Percentiles rank a stretch among this genome's conserved stretches.
phyloP scores from a whole-genome alignment of 2,797 vertebrate species.

The Poeciliopsis presidionis region DNA sequence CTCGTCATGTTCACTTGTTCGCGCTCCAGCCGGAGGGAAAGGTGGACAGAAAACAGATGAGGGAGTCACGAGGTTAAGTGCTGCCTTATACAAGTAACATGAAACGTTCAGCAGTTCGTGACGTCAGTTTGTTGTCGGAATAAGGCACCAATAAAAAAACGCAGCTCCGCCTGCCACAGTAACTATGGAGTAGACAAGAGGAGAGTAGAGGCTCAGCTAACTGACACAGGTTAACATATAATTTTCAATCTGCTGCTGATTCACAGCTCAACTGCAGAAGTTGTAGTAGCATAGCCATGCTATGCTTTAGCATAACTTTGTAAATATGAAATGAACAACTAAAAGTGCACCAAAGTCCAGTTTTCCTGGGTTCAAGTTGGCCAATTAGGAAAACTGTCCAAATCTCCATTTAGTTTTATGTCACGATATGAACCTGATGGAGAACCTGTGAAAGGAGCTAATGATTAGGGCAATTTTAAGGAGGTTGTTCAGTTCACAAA shows the following conservation, averaged over 20 bases:
- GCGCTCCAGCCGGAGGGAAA: neutral
- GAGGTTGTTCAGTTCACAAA: neutral
- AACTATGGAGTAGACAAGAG: neutral
- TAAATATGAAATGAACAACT: neutral
- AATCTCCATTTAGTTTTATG: neutral
- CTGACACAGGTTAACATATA: neutral
- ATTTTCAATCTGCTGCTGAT: neutral
- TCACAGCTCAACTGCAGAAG: neutral
- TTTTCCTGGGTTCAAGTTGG: neutral
- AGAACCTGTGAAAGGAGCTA: neutral
- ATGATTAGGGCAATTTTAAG: neutral
- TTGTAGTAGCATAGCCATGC: neutral
- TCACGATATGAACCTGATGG: neutral
- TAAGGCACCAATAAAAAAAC: neutral
- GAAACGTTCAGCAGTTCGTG: neutral
- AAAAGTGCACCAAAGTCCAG: neutral
- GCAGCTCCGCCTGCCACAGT: neutral
- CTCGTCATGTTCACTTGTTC: neutral
- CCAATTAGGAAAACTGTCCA: neutral
- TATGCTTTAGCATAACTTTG: neutral
- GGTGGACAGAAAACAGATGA: conserved; percentile 6
- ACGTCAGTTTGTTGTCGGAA: neutral
- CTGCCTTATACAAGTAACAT: neutral
- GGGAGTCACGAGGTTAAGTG: conserved; percentile 19
- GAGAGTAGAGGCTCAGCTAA: neutral